Conservation (phyloP, 2,797 vertebrate species). For the Protonibea diacanthus region DNA sequence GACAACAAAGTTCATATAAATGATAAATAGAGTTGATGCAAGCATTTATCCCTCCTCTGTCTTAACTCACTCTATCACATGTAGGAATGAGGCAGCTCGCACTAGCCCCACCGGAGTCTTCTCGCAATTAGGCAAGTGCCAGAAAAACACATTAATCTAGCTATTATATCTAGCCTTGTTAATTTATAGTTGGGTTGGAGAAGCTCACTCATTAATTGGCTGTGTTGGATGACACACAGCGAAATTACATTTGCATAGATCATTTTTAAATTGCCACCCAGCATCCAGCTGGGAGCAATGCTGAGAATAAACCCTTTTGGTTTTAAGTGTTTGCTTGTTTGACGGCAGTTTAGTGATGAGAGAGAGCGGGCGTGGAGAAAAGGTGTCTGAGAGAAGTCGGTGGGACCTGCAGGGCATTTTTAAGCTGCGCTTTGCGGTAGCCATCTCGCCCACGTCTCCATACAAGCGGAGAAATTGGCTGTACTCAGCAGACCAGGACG, state of each 20-base stretch:
- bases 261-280: conserved; percentile 84
- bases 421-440: conserved; percentile 55
- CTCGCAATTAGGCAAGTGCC: conserved; percentile 85
- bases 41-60: conserved; percentile 63
- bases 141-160: conserved; percentile 88
- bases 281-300: conserved; percentile 77
- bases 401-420: conserved; percentile 53
- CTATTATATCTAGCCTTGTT: conserved; percentile 86
- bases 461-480: conserved; percentile 81
- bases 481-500: conserved; percentile 78
- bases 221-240: conserved; percentile 83
- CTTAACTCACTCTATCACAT: conserved; percentile 71
- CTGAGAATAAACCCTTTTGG: conserved; percentile 72
- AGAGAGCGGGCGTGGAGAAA: conserved; percentile 44
- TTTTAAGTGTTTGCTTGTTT: conserved; percentile 75
- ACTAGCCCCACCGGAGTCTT: conserved; percentile 80
- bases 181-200: conserved; percentile 84
- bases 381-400: conserved; percentile 57
- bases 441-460: conserved; percentile 72
- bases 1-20: conserved; percentile 67
- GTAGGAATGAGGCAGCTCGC: conserved; percentile 72
- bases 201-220: conserved; percentile 87
- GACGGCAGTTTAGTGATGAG: conserved; percentile 62
- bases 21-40: conserved; percentile 68
- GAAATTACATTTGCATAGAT: conserved; percentile 87